Percentiles rank a stretch among this genome's conserved stretches.
These are phyloP conservation scores for Netelia inedita DNA, from an alignment of 2,888 invertebrate species.

Conservation along the genomic window DNA sequence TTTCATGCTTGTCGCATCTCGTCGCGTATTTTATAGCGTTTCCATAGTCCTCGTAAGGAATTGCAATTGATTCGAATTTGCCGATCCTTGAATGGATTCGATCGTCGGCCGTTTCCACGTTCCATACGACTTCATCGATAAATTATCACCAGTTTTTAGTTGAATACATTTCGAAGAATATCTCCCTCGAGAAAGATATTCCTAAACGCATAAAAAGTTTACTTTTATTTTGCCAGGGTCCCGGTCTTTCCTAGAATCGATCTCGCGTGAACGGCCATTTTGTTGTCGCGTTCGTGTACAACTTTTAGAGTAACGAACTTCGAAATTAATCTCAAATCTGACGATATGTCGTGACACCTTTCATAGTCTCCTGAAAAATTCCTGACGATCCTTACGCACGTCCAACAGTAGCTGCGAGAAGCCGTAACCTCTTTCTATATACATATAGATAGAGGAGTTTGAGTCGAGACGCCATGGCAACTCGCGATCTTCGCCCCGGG, in stretches of 20 bases:
- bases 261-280: not conserved
- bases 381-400: not conserved
- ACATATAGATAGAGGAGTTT: constrained; percentile 15
- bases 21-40: not conserved
- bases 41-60: constrained; percentile 20
- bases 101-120: not conserved
- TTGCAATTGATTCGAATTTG: constrained; percentile 60
- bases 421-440: constrained; percentile 28
- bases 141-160: not conserved
- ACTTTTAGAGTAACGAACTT: too few relatives aligned
- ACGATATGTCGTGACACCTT: not conserved
- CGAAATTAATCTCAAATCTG: too few relatives aligned
- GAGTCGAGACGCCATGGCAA: not conserved
- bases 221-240: not conserved
- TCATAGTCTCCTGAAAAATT: not conserved
- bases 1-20: constrained; percentile 10
- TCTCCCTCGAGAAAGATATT: too few relatives aligned
- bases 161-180: too few relatives aligned
- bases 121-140: not conserved
- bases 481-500: constrained; percentile 39
- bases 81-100: constrained; percentile 8
- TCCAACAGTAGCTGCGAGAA: constrained; percentile 30
- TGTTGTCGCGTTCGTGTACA: not conserved
- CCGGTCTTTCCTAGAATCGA: not conserved
- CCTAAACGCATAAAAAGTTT: too few relatives aligned